phyloP scores from a whole-genome alignment of 2,113 vertebrate genomes.

The Anhinga anhinga region DNA sequence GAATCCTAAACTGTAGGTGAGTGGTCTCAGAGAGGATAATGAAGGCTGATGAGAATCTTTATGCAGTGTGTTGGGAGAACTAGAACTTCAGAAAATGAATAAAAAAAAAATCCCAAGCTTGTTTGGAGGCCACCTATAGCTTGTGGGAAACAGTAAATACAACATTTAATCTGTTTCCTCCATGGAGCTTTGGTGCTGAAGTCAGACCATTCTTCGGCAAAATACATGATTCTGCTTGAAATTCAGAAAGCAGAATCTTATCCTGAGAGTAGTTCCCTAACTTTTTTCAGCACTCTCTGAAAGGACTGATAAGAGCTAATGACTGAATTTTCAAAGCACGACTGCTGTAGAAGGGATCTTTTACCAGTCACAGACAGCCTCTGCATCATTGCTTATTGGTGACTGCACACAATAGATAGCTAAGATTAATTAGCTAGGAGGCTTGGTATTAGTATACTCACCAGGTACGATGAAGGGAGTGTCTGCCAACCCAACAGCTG shows the following conservation, averaged over 20 bases:
- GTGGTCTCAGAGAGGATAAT: background rate
- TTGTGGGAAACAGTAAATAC: background rate
- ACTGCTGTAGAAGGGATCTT: background rate
- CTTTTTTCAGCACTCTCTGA: background rate
- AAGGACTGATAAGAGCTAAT: rapidly evolving
- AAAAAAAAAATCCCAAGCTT: background rate
- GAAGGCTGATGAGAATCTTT: background rate
- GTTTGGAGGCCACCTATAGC: background rate
- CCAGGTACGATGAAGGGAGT: background rate
- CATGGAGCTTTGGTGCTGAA: background rate
- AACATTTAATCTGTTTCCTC: background rate
- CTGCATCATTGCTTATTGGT: background rate
- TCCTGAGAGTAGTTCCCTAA: background rate
- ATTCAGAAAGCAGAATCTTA: background rate
- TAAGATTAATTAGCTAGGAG: background rate
- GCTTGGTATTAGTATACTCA: background rate
- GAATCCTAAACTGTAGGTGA: background rate
- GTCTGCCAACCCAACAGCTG: background rate
- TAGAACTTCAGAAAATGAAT: background rate
- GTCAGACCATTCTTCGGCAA: background rate
- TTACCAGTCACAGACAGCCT: background rate
- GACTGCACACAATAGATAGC: background rate
- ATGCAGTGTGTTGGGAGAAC: background rate
- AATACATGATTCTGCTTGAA: background rate
- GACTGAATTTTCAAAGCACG: background rate